phyloP scores from a whole-genome alignment of 1,140 invertebrate species.

The Marisa cornuarietis region DNA sequence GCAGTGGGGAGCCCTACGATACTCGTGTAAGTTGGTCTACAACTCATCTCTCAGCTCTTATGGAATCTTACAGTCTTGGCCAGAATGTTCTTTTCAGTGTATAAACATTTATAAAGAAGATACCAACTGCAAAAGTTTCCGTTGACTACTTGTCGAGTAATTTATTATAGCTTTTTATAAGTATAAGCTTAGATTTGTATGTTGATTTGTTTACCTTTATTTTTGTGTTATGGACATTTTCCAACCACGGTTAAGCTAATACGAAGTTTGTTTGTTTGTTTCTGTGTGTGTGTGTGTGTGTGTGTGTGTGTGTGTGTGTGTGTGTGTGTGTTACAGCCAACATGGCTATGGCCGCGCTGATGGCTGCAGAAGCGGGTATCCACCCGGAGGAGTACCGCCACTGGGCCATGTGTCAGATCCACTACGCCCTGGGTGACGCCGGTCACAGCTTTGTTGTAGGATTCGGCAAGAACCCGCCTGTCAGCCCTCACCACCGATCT shows the following conservation, averaged over 20 bases:
- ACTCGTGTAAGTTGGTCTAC: constrained; percentile 33
- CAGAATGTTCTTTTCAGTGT: not conserved
- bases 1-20: constrained; percentile 51
- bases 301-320: too few species aligned
- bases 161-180: too few species aligned
- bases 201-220: too few species aligned
- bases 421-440: constrained; percentile 73
- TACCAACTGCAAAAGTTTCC: too few species aligned
- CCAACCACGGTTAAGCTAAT: too few species aligned
- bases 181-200: too few species aligned
- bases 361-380: constrained; percentile 52
- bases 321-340: constrained; percentile 51
- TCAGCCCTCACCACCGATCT: constrained; percentile 59
- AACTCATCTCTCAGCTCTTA: not conserved
- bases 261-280: too few species aligned
- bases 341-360: constrained; percentile 52
- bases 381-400: constrained; percentile 57
- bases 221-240: too few species aligned
- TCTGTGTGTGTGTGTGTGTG: too few species aligned
- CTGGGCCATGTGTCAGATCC: constrained; percentile 73
- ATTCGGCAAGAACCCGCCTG: constrained; percentile 72
- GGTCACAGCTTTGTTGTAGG: constrained; percentile 75
- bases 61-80: not conserved
- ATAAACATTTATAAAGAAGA: too few species aligned
- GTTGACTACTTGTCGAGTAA: too few species aligned